phyloP scores from a whole-genome alignment of 2,888 invertebrate species.

The Drosophila glabriapex region DNA sequence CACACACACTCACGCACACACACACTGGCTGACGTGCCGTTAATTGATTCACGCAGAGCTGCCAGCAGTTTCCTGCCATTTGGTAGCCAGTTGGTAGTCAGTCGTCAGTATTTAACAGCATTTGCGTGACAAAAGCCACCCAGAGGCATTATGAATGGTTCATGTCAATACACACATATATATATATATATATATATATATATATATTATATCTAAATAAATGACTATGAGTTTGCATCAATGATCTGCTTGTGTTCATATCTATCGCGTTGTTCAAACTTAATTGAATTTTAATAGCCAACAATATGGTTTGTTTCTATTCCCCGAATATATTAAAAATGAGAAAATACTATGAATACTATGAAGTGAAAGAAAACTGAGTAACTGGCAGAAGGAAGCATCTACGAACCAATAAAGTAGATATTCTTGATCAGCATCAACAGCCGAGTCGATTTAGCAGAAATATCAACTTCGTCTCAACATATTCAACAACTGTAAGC shows the following conservation, averaged over 20 bases:
- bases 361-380: not conserved
- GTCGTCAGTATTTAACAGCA: conserved; percentile 47
- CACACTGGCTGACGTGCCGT: conserved; percentile 62
- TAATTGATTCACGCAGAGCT: conserved; percentile 63
- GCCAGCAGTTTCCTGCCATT: conserved; percentile 41
- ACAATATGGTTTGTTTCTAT: conserved; percentile 31
- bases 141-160: conserved; percentile 49
- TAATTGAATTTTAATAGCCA: conserved; percentile 71
- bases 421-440: not conserved
- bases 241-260: conserved; percentile 40
- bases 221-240: conserved; percentile 13
- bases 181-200: not conserved
- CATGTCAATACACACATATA: conserved; percentile 10
- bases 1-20: not conserved
- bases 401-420: not conserved
- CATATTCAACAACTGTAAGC: not conserved
- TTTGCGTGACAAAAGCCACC: conserved; percentile 72
- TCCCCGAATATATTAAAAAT: not conserved
- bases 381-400: not conserved
- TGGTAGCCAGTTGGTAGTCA: conserved; percentile 7
- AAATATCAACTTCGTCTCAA: not conserved
- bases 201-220: not conserved
- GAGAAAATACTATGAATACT: not conserved
- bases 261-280: conserved; percentile 52
- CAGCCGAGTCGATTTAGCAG: not conserved